Conservation (phyloP, 1,140 invertebrate genomes). For the Aradophagus sp. region DNA sequence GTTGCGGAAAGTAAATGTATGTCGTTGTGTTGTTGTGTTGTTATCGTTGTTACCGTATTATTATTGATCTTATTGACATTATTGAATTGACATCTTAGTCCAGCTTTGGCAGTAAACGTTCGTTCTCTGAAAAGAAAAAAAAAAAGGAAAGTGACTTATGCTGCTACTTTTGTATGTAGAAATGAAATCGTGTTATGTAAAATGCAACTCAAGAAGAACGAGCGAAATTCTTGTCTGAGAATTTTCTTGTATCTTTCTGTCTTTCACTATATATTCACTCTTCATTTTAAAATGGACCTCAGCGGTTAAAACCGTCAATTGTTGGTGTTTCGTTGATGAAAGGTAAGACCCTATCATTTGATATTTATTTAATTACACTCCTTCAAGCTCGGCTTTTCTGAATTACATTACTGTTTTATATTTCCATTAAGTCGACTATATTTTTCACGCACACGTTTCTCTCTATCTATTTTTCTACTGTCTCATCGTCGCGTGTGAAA, state of each 20-base stretch:
- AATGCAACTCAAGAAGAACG: conserved; percentile 19
- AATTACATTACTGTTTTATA: conserved; percentile 53
- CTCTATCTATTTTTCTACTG: conserved; percentile 22
- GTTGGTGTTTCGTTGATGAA: conserved; percentile 59
- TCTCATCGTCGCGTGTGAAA: conserved; percentile 43
- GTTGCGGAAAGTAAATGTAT: conserved; percentile 1
- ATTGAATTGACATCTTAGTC: conserved; percentile 21
- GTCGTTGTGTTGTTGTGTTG: conserved; percentile 17
- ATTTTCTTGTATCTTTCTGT: conserved; percentile 47
- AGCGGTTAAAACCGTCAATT: conserved; percentile 32
- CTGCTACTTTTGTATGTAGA: conserved; percentile 1
- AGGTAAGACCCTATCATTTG: conserved; percentile 62
- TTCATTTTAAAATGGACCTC: conserved; percentile 20
- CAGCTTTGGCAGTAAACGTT: conserved; percentile 18
- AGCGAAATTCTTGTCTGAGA: conserved; percentile 34
- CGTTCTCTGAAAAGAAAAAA: no score
- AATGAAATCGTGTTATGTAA: conserved; percentile 9
- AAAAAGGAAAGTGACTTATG: no score
- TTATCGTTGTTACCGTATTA: conserved; percentile 15
- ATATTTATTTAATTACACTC: conserved; percentile 53
- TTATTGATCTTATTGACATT: conserved; percentile 1
- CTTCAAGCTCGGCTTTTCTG: conserved; percentile 52
- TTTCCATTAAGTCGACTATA: conserved; percentile 26
- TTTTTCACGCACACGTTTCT: conserved; percentile 41
- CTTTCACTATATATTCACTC: conserved; percentile 33